Conservation (phyloP, 2,797 vertebrate genomes). For the Oreortyx pictus region DNA sequence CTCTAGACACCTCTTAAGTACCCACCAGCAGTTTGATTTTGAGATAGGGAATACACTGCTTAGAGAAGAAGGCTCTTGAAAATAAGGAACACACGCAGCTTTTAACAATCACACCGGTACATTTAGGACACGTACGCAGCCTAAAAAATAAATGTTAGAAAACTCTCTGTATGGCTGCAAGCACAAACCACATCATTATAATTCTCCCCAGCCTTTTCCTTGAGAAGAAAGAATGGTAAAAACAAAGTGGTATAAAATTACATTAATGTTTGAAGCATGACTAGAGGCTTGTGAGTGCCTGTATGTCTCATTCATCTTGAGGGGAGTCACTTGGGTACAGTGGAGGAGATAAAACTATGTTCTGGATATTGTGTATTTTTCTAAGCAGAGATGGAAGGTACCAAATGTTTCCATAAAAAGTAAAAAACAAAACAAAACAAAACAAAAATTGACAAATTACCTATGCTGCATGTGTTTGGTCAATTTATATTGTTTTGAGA, state of each 20-base stretch:
- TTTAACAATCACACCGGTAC: neutral
- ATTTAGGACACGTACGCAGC: neutral
- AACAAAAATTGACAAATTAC: fast-evolving
- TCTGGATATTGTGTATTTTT: neutral
- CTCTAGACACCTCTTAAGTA: neutral
- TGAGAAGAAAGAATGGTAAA: neutral
- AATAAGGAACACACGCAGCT: neutral
- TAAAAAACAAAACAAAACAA: too few species aligned
- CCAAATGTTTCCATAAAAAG: neutral
- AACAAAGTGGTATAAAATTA: neutral
- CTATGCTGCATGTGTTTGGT: neutral
- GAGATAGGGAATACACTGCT: neutral
- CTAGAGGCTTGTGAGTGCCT: neutral
- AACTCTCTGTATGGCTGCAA: neutral
- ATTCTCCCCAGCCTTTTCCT: neutral
- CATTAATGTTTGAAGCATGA: neutral
- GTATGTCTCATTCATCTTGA: neutral
- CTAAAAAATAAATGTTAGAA: neutral
- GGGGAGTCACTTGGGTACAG: neutral
- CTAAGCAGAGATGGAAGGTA: neutral
- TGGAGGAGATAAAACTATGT: neutral
- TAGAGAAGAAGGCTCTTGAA: slow-evolving; percentile 8
- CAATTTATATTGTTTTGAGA: neutral
- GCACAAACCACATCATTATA: neutral
- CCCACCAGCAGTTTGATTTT: neutral